These are phyloP conservation scores for Aurelia coerulea DNA, from an alignment of 30 jellyfish, hydroid and myxozoan genomes.

Conservation along the genomic window DNA sequence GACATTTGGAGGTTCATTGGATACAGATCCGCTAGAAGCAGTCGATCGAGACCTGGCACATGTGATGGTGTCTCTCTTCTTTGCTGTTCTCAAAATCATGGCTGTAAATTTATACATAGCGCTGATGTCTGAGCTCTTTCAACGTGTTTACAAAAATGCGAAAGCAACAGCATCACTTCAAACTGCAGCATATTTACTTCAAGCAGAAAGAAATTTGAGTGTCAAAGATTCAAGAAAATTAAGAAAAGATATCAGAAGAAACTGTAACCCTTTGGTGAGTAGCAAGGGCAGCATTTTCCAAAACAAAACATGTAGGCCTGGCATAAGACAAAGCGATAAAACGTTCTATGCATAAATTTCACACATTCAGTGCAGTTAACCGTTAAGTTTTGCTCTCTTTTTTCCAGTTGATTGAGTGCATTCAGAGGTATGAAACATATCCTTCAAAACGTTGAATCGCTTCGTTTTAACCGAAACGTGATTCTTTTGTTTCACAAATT, in stretches of 20 bases:
- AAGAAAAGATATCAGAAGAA: slow-evolving; percentile 35
- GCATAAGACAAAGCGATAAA: no score
- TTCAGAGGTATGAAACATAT: no score
- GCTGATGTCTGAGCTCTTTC: slow-evolving; percentile 30
- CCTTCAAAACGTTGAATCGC: no score
- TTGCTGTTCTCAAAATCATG: slow-evolving; percentile 47
- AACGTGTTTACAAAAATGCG: slow-evolving; percentile 64
- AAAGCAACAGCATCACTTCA: slow-evolving; percentile 69
- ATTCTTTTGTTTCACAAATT: no score
- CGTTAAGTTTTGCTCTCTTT: no score
- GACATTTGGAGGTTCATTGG: slow-evolving; percentile 40
- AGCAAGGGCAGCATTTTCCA: no score
- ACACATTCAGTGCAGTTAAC: no score
- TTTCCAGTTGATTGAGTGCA: no score
- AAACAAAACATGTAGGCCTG: no score
- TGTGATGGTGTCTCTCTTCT: slow-evolving; percentile 28
- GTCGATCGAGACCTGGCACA: slow-evolving; percentile 37
- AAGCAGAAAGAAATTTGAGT: slow-evolving; percentile 48
- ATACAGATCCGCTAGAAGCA: slow-evolving; percentile 29
- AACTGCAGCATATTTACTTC: slow-evolving; percentile 51
- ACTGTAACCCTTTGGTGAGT: slow-evolving; percentile 71
- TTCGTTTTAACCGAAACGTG: no score
- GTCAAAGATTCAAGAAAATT: slow-evolving; percentile 1
- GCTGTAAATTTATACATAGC: slow-evolving; percentile 57
- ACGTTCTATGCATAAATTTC: no score